Percentiles rank a stretch among this genome's conserved stretches.
These are phyloP conservation scores for Lerema accius DNA, from an alignment of 1,140 invertebrate genomes.

Conservation along the genomic window DNA sequence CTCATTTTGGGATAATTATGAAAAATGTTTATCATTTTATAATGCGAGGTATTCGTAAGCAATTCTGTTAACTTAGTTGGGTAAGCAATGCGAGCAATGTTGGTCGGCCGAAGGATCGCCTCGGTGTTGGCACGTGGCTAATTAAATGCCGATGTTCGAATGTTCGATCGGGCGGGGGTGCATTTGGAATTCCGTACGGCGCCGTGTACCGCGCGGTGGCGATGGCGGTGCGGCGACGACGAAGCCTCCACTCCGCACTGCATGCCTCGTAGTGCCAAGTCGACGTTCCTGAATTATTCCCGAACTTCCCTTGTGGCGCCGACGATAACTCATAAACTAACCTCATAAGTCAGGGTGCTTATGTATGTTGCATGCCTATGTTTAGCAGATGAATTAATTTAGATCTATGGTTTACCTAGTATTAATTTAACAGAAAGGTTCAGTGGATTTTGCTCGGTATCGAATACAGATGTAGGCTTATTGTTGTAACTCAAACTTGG, in stretches of 20 bases:
- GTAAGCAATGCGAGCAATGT: constrained; percentile 68
- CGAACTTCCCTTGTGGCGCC: constrained; percentile 47
- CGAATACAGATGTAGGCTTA: no score
- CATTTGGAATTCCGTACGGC: constrained; percentile 65
- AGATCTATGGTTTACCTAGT: no score
- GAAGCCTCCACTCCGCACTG: constrained; percentile 54
- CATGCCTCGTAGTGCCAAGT: constrained; percentile 50
- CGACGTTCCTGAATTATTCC: constrained; percentile 65
- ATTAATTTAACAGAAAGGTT: no score
- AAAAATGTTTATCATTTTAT: constrained; percentile 18
- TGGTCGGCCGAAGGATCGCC: constrained; percentile 54
- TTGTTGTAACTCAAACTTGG: no score
- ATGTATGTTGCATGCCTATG: background rate
- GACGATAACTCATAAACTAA: constrained; percentile 35
- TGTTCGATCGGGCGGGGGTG: constrained; percentile 48
- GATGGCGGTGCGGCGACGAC: no score
- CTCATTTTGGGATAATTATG: no score
- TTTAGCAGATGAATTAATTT: constrained; percentile 20
- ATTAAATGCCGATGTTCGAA: constrained; percentile 76
- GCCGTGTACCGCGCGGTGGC: constrained; percentile 44
- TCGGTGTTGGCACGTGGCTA: constrained; percentile 72
- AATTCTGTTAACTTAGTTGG: constrained; percentile 62
- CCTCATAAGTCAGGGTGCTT: constrained; percentile 15
- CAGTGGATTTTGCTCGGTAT: no score
- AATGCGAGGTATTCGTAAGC: constrained; percentile 54